Evolutionary conservation across 2,888 invertebrate genomes (phyloP).

Genomic region (Platypus cylindrus): DNA sequence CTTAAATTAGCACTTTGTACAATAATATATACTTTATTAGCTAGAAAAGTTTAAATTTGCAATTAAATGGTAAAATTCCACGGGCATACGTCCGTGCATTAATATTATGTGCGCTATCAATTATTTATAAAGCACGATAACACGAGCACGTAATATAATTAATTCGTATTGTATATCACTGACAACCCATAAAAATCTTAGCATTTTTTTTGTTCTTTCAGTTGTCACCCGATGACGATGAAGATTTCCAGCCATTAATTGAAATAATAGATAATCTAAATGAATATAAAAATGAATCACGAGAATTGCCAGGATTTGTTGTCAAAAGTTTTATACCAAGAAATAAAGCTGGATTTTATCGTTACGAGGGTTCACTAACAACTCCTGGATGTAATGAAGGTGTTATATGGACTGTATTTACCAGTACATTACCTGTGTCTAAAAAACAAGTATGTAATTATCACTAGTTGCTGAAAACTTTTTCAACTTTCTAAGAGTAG

Average conservation of each 20-base stretch:
- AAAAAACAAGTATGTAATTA: constrained; percentile 18
- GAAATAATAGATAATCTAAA: constrained; percentile 24
- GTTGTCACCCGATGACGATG: constrained; percentile 31
- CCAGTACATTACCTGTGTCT: constrained; percentile 40
- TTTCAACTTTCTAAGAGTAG: no score
- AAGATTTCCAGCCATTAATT: constrained; percentile 27
- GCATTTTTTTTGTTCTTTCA: constrained; percentile 22
- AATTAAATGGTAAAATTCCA: no score
- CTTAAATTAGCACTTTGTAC: no score
- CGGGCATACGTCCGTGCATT: no score
- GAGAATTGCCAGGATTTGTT: constrained; percentile 20
- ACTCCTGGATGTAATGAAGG: constrained; percentile 61
- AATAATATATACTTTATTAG: no score
- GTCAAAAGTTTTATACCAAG: constrained; percentile 43
- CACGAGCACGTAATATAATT: no score
- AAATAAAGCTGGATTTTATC: constrained; percentile 34
- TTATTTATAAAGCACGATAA: no score
- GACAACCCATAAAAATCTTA: no score
- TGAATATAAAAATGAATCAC: constrained; percentile 16
- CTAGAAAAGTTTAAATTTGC: no score
- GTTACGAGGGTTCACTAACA: constrained; percentile 62
- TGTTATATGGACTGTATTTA: constrained; percentile 58
- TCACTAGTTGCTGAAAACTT: not conserved
- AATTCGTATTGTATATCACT: no score
- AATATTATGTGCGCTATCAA: no score